phyloP scores from a whole-genome alignment of 2,113 vertebrate species.

The Leptocoma aspasia region DNA sequence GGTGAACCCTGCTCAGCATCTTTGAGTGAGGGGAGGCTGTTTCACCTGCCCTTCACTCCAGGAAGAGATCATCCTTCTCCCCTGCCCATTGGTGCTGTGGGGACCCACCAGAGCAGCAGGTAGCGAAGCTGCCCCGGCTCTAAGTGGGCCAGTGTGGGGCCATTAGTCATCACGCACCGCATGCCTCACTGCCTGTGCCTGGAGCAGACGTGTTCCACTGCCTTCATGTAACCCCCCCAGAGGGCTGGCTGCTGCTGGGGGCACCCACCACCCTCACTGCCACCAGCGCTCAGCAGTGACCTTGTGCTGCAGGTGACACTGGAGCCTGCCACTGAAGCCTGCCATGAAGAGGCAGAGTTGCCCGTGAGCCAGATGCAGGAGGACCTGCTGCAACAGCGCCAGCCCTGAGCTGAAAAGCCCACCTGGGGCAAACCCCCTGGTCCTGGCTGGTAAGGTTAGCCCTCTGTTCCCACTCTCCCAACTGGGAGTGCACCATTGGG shows the following conservation, averaged over 20 bases:
- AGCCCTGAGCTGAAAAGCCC: neutral
- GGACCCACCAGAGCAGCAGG: accelerated
- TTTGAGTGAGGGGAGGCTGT: neutral
- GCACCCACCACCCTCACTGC: neutral
- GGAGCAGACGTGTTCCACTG: neutral
- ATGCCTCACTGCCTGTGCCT: neutral
- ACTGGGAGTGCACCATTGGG: accelerated
- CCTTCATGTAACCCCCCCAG: neutral
- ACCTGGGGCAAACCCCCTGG: neutral
- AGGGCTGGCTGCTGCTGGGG: neutral
- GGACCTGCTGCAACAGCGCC: neutral
- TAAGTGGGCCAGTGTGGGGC: neutral
- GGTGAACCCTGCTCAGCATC: neutral
- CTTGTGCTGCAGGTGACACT: neutral
- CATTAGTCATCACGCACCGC: neutral
- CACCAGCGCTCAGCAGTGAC: accelerated
- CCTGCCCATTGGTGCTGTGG: accelerated
- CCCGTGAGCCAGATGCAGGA: neutral
- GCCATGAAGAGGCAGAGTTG: neutral
- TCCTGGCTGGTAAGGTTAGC: neutral
- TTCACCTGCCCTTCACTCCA: neutral
- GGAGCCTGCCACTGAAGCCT: neutral
- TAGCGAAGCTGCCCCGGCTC: accelerated
- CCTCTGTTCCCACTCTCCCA: neutral
- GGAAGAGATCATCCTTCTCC: neutral